A percentile compares a stretch with the other conserved stretches of the same genome.
These are phyloP conservation scores for Melanerpes formicivorus DNA, from an alignment of 2,113 vertebrate species.

Conservation along the genomic window DNA sequence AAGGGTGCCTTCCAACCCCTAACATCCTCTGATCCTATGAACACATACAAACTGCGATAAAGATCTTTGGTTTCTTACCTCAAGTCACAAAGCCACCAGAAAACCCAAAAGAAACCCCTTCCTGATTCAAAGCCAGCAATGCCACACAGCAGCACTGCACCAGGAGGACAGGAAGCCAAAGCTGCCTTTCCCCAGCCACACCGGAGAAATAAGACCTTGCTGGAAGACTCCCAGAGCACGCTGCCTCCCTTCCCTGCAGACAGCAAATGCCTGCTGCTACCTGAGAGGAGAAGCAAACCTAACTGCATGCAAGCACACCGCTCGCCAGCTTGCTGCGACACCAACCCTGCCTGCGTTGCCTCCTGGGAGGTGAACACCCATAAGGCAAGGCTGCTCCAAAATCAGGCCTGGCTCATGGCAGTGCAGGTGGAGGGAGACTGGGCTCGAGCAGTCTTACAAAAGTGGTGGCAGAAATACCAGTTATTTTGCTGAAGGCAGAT, in stretches of 20 bases:
- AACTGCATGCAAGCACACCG: background rate
- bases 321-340: background rate
- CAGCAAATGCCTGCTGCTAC: background rate
- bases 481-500: constrained; percentile 64
- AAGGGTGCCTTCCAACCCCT: too few species aligned
- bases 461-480: constrained; percentile 57
- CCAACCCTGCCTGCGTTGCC: background rate
- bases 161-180: background rate
- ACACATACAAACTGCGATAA: too few species aligned
- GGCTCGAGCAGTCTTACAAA: background rate
- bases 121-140: background rate
- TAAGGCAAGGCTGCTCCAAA: background rate
- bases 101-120: background rate
- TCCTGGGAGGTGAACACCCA: constrained; percentile 28
- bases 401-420: constrained; percentile 26
- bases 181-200: background rate
- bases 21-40: too few species aligned
- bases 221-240: background rate
- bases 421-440: background rate
- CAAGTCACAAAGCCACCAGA: background rate
- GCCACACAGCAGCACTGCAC: background rate
- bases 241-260: background rate
- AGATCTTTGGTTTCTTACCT: background rate
- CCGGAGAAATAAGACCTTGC: background rate
- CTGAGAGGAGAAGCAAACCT: background rate